Evolutionary conservation across 2,113 vertebrate genomes (phyloP).

Genomic region (Pitta sordida): DNA sequence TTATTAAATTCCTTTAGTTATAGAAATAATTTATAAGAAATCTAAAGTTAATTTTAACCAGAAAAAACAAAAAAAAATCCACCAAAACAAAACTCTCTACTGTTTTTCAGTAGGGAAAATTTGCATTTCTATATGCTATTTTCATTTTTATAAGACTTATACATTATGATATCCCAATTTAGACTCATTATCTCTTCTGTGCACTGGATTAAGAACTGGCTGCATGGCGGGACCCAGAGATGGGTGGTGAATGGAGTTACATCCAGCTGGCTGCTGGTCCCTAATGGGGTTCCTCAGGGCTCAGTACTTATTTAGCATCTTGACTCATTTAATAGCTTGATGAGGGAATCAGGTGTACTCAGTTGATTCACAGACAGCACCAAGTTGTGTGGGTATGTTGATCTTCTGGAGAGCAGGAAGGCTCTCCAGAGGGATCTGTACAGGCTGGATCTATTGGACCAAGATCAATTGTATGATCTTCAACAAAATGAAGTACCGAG

Average conservation of each 20-base stretch:
- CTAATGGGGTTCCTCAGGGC: neutral
- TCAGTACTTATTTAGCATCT: too few relatives aligned
- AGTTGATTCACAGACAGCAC: neutral
- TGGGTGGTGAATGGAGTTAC: neutral
- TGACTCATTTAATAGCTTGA: too few relatives aligned
- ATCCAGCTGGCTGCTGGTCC: neutral
- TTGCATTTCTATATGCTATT: neutral
- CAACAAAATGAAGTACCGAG: neutral
- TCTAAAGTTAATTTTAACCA: neutral
- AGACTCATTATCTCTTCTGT: neutral
- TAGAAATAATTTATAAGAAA: neutral
- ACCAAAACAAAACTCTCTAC: too few relatives aligned
- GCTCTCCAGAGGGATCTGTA: neutral
- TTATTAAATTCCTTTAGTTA: neutral
- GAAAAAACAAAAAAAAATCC: neutral
- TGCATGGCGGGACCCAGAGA: neutral
- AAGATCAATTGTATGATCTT: neutral
- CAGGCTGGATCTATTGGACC: neutral
- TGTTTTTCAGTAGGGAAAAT: neutral
- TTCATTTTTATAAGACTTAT: neutral
- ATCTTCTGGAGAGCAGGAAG: neutral
- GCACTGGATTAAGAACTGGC: neutral
- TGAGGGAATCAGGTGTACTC: neutral
- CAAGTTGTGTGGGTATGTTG: fast-evolving
- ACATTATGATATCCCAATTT: neutral